phyloP scores from a whole-genome alignment of 2,797 vertebrate genomes.

The Pantherophis alleghaniensis region DNA sequence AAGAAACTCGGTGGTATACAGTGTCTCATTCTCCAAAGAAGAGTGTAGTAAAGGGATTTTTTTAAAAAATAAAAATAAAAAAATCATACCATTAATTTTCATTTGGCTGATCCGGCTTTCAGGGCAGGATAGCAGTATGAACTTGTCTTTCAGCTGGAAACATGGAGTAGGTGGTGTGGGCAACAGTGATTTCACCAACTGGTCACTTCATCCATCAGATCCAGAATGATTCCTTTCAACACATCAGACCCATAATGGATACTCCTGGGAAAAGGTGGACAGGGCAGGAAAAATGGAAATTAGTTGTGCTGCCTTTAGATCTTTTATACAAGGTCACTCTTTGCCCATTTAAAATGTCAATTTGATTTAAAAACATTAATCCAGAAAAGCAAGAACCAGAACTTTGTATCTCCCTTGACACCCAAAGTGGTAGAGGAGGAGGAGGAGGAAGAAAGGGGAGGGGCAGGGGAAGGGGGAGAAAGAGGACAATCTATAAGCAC shows the following conservation, averaged over 20 bases:
- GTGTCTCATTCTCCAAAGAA: not conserved
- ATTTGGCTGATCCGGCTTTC: conserved; percentile 78
- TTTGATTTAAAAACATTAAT: not conserved
- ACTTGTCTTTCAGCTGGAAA: conserved; percentile 73
- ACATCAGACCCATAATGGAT: conserved; percentile 58
- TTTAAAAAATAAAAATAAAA: not conserved
- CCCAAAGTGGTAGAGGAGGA: too few species aligned
- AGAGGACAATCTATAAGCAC: not conserved
- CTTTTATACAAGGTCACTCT: not conserved
- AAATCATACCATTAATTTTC: conserved; percentile 79
- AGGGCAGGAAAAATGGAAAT: conserved; percentile 1
- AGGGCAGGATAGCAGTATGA: conserved; percentile 70
- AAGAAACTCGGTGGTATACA: not conserved
- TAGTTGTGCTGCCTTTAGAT: not conserved
- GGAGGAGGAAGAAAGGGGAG: too few species aligned
- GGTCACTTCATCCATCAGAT: conserved; percentile 72
- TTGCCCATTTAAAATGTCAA: not conserved
- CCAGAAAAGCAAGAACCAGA: not conserved
- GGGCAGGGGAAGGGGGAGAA: too few species aligned
- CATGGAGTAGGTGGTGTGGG: conserved; percentile 75
- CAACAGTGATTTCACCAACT: conserved; percentile 68
- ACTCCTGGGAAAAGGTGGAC: conserved; percentile 43
- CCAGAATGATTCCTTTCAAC: conserved; percentile 74
- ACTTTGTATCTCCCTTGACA: not conserved
- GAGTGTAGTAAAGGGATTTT: not conserved